Base-by-base conservation (phyloP, 1,140 invertebrate genomes). In the Tetramorium simillimum region DNA sequence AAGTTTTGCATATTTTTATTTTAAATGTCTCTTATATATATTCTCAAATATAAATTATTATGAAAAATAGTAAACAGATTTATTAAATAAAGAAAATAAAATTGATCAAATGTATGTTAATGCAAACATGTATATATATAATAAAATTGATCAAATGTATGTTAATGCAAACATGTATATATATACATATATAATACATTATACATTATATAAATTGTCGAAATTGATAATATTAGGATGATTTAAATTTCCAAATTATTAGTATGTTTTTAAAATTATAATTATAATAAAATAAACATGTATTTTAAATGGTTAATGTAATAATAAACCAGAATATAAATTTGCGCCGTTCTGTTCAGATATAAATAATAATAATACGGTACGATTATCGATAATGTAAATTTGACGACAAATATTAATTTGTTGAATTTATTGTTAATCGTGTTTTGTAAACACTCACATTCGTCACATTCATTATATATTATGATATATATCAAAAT, bases 371-470 rank as follows among this genome's bases (percentile, higher is more conserved):
- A 78, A 65, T 51, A 69, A 67, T 67, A 67, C 0, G 7, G 14
- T 14, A 63, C 7, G 21, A 70, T 78, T 81, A 70, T 1, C 21
- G 21, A 69, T 40, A 67, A 67, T 18, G 40, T 62, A 37, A 40
- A 80, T 69, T 69, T 43, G 21, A 3, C 10, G 33, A 37, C 33
- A 70, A 70, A 70, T 70, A 5, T 78, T 63, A 78, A 72, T 75
- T 58, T 56, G n/a, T 56, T 14, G 0, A 75, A 75, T n/a, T 75
- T 40, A 75, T 58, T 75, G 16, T 76, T 76, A 33, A 37, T 63
- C n/a, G 10, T n/a, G 18, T 5, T 28, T 33, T 33, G 18, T 9
- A 63, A 62, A 77, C 14, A 21, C 4, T 40, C n/a, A n/a, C n/a
- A 63, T 0, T n/a, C n/a, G 4, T 16, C 10, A 77, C 9, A 10